Evolutionary conservation across 2,888 invertebrate species (phyloP), one percentile per base, ranked within the genome.

Genomic region (Erynnis tages): DNA sequence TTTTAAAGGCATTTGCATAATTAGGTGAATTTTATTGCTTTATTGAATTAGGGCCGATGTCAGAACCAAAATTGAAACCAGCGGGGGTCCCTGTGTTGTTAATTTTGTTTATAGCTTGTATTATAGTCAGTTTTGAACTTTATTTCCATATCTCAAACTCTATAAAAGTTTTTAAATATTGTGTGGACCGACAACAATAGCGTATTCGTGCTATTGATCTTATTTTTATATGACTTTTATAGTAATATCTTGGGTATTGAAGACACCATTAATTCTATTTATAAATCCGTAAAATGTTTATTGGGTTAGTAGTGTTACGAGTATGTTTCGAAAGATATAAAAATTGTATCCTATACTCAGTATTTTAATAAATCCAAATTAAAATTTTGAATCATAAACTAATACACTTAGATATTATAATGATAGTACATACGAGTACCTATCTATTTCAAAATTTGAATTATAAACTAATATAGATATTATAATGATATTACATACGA

Each of bases 1-100:
- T 84, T 86, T 83, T 76, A 79, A 79, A 79, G 60, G 76, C 86
- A 88, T 89, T 89, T 88, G 86, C 89, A 89, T 89, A 89, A 89
- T 89, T 89, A 89, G 87, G 89, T 89, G 88, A 86, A 88, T 88
- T 89, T 89, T 89, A 89, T 89, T 79, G 86, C 89, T 89, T 88
- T 89, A 89, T 89, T 89, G 89, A 89, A 89, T 89, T 89, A 89
- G 80, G 85, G 78, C 82, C 84, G 81, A 87, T 86, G 89, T 89
- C 89, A 85, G 82, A 65, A 69, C 82, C 85, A 86, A 89, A 89
- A 89, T 89, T 89, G 89, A 85, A 89, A 86, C 65, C 89, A 84
- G 85, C 89, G 66, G 87, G 89, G 82, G 73, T 73, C 63, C 82
- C 66, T 82, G 79, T 88, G 89, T 89, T 89, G 89, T 89, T 89